Conservation (phyloP, 1,140 invertebrate genomes). For the Ditylenchus dipsaci region DNA sequence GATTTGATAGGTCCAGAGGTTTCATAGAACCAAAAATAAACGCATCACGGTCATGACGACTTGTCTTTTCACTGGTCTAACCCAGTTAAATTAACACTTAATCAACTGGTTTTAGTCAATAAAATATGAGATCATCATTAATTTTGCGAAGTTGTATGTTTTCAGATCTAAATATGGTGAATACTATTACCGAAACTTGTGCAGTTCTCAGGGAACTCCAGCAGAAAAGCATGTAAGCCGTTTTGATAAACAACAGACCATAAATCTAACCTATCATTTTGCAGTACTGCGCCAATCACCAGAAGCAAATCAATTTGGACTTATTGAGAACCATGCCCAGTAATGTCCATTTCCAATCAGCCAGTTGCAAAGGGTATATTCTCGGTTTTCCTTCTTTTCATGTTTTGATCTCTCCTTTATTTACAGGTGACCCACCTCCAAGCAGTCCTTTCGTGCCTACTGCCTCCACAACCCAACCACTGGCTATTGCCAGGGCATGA, state of each 20-base stretch:
- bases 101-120: too few relatives aligned
- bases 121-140: too few relatives aligned
- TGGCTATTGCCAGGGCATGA: slow-evolving; percentile 65
- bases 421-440: slow-evolving; percentile 62
- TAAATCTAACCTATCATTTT: slow-evolving; percentile 22
- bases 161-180: slow-evolving; percentile 59
- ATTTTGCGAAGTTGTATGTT: too few relatives aligned
- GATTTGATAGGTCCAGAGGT: too few relatives aligned
- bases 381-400: neutral
- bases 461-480: slow-evolving; percentile 62
- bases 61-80: too few relatives aligned
- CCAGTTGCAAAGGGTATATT: slow-evolving; percentile 61
- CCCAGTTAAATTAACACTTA: too few relatives aligned
- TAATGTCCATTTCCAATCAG: slow-evolving; percentile 62
- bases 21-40: too few relatives aligned
- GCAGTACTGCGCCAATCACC: slow-evolving; percentile 60
- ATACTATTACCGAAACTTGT: slow-evolving; percentile 62
- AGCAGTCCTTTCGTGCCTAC: slow-evolving; percentile 62
- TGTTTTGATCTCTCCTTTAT: slow-evolving; percentile 16
- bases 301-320: slow-evolving; percentile 63
- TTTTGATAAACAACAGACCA: slow-evolving; percentile 43
- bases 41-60: too few relatives aligned
- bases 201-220: slow-evolving; percentile 58
- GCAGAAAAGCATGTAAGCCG: slow-evolving; percentile 59
- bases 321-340: slow-evolving; percentile 63